Evolutionary conservation across 2,888 invertebrate species (phyloP).

Genomic region (Leptinotarsa peninsularis): DNA sequence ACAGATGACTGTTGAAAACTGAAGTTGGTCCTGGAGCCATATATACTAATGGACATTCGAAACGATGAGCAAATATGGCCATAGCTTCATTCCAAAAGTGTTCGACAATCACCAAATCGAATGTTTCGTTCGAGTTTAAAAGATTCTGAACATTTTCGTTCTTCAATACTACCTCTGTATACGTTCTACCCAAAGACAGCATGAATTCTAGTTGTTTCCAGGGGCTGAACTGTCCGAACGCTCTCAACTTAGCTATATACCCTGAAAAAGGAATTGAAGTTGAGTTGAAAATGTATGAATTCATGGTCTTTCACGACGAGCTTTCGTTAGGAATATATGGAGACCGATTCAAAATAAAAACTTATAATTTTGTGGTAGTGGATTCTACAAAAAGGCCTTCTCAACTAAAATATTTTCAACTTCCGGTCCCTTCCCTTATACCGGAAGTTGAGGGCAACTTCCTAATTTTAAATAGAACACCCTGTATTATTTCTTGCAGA

Average conservation of each 20-base stretch:
- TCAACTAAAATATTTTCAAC: too few species aligned
- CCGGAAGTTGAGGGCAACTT: too few species aligned
- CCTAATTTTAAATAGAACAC: too few species aligned
- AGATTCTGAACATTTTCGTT: conserved; percentile 51
- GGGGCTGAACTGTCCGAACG: conserved; percentile 21
- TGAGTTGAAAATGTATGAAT: too few species aligned
- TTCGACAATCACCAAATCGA: conserved; percentile 57
- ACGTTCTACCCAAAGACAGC: conserved; percentile 10
- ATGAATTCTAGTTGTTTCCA: conserved; percentile 30
- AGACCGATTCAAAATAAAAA: too few species aligned
- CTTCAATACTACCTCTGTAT: conserved; percentile 37
- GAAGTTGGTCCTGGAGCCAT: conserved; percentile 36
- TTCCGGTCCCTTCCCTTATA: too few species aligned
- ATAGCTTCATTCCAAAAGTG: conserved; percentile 55
- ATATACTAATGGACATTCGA: conserved; percentile 38
- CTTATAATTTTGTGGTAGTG: too few species aligned
- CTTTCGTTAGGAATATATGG: too few species aligned
- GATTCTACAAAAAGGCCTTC: too few species aligned
- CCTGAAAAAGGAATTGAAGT: neutral
- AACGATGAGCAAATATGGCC: conserved; percentile 31
- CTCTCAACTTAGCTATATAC: neutral
- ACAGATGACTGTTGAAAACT: conserved; percentile 59
- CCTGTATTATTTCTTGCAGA: too few species aligned
- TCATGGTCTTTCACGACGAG: too few species aligned
- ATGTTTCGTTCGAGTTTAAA: conserved; percentile 50